Evolutionary conservation across 2,888 invertebrate species (phyloP), one percentile per base, ranked within the genome.

Genomic region (Lymantria monacha): DNA sequence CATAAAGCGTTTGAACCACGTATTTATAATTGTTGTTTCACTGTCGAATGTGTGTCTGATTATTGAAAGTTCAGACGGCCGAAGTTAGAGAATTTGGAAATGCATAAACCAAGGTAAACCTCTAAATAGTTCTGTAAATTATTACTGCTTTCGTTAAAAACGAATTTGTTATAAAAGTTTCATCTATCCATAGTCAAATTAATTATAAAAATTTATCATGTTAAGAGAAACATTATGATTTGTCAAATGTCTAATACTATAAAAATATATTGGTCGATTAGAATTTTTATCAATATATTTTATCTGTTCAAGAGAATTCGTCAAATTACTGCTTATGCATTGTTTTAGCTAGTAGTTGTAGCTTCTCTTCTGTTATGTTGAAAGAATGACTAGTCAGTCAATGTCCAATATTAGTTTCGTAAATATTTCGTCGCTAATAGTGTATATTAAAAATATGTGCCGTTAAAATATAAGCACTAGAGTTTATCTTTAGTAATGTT

Each of bases 361-460:
- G 15, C 41, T 41, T n/a, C 11, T n/a, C n/a, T 38, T 38, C 7
- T 38, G 8, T 12, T 13, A n/a, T 13, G 2, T n/a, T 22, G 22
- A 40, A 14, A 10, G 15, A 41, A 41, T 41, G 59, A 66, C 63
- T 66, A 66, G 61, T 63, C 66, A 56, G 50, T 57, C 53, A 59
- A 48, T 51, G 57, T 63, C 55, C 67, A 54, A 57, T 40, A 55
- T 42, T 49, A 30, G 37, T 61, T 53, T 47, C 46, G 42, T 51
- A 38, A 49, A 51, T 33, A 46, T 49, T 53, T 48, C 43, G 51
- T 61, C 49, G 53, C 41, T 40, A 15, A 51, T 40, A 45, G 47
- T 15, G 42, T 42, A 30, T 55, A 41, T 10, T 8, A 43, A 30
- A 36, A 57, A 56, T n/a, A 42, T 43, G 15, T 37, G 46, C 51